phyloP scores from a whole-genome alignment of 2,797 vertebrate species.

The Champsocephalus gunnari region DNA sequence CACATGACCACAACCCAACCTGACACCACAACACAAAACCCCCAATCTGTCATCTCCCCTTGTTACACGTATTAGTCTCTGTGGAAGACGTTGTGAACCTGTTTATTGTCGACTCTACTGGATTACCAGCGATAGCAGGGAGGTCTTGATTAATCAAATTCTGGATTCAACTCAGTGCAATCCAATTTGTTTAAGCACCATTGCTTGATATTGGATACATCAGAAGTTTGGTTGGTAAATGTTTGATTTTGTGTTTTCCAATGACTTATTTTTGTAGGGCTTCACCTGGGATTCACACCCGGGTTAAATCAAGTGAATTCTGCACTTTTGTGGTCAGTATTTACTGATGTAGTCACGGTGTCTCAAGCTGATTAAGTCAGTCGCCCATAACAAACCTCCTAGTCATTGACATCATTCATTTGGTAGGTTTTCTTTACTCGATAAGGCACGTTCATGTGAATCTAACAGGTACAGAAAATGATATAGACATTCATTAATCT shows the following conservation, averaged over 20 bases:
- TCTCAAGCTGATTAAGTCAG: neutral
- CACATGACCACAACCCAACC: constrained; percentile 50
- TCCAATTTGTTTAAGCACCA: neutral
- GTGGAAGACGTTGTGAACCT: constrained; percentile 36
- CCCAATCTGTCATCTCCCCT: constrained; percentile 51
- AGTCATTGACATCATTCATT: neutral
- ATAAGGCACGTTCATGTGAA: constrained; percentile 4
- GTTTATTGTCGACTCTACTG: constrained; percentile 10
- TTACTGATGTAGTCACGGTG: neutral
- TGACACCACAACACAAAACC: constrained; percentile 45
- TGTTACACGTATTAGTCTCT: constrained; percentile 37
- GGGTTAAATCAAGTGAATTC: neutral
- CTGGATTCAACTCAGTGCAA: neutral
- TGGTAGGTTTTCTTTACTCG: neutral
- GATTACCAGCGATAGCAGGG: neutral
- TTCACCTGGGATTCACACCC: neutral
- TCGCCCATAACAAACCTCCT: neutral
- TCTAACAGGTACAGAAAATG: constrained; percentile 1
- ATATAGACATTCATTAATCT: constrained; percentile 37
- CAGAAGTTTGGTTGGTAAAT: neutral
- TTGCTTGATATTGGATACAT: neutral
- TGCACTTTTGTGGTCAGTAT: neutral
- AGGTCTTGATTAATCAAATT: neutral
- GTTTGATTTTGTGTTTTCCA: neutral
- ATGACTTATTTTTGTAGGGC: neutral